Evolutionary conservation across 1,140 invertebrate genomes (phyloP), one percentile per base, ranked within the genome.

Genomic region (Cephus cinctus): DNA sequence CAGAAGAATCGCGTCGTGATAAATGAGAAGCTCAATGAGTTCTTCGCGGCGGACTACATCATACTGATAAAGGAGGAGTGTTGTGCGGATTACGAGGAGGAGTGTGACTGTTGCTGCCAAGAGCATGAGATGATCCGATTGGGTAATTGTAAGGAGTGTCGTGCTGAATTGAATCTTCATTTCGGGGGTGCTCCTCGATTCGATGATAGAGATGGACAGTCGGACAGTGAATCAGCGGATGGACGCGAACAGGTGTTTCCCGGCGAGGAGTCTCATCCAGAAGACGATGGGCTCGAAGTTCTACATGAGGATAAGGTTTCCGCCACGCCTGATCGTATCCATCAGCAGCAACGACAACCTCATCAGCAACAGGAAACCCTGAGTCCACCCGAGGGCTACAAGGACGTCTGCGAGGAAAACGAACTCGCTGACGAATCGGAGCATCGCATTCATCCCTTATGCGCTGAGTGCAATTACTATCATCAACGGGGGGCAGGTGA

Each of bases 11-110:
- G 89, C n/a, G 89, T 92, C 1, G 83, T 89, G 8, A 91, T 92
- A 57, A 87, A 91, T 65, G 89, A 92, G 73, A 88, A 86, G 51
- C 80, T 86, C 15, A 92, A 92, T 73, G 88, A 90, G 70, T 91
- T 90, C 72, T 91, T 91, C 67, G 89, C 91, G 45, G 88, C 89
- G 2, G 89, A 92, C 73, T 92, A 92, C 61, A 90, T 92, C 52
- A 91, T 92, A 57, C 74, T 91, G 16, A 89, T 91, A 36, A 83
- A 89, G 27, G 88, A 91, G 60, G 89, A 92, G 63, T 89, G 87
- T 54, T 86, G 87, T 47, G 86, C 86, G 57, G 86, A 87, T 34
- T 87, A 89, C 60, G 86, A 89, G 59, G 86, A 87, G 52, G 85
- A 86, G 31, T 76, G 76, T 59, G 79, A 81, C 43, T 89, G 87